phyloP scores from a whole-genome alignment of 2,797 vertebrate species.

The Sebastes jordani region DNA sequence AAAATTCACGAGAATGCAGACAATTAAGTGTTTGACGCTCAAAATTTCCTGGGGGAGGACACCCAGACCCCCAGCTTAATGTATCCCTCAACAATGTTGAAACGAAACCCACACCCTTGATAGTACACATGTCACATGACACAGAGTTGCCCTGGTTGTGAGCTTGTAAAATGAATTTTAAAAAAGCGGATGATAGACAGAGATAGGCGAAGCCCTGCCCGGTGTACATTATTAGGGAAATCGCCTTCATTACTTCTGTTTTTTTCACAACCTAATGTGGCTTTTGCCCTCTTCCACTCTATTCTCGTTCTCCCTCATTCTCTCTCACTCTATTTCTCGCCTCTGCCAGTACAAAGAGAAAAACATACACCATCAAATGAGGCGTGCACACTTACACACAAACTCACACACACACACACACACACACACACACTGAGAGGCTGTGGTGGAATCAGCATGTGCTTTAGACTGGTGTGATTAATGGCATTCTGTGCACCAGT shows the following conservation, averaged over 20 bases:
- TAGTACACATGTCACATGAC: too few species aligned
- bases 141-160: background rate
- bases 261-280: background rate
- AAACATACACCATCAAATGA: slow-evolving; percentile 41
- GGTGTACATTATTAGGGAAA: slow-evolving; percentile 15
- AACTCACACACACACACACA: background rate
- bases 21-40: too few species aligned
- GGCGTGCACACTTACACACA: slow-evolving; percentile 10
- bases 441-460: slow-evolving; percentile 56
- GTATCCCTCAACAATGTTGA: too few species aligned
- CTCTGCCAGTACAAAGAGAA: slow-evolving; percentile 13
- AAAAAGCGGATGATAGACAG: background rate
- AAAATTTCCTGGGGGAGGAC: too few species aligned
- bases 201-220: background rate
- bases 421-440: background rate
- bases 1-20: too few species aligned
- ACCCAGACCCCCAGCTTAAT: too few species aligned
- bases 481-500: slow-evolving; percentile 66
- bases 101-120: too few species aligned
- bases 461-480: slow-evolving; percentile 74
- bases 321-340: slow-evolving; percentile 1
- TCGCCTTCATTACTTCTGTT: slow-evolving; percentile 2
- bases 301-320: background rate
- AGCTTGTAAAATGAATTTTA: background rate
- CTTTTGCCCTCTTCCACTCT: slow-evolving; percentile 14